These are phyloP conservation scores for Macrotis lagotis DNA, from an alignment of 2,113 vertebrate species.

Conservation along the genomic window DNA sequence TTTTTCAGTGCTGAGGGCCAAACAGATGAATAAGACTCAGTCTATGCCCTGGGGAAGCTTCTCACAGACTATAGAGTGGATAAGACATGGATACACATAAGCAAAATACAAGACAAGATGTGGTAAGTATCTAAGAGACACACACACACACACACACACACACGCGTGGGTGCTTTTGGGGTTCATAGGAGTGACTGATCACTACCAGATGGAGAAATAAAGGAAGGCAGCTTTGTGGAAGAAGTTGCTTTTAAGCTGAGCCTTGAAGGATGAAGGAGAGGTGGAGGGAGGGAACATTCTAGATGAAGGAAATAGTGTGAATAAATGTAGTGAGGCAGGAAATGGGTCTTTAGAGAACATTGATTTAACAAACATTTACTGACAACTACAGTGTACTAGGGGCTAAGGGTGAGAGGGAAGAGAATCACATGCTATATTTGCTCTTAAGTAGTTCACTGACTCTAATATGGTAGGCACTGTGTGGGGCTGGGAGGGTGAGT, in stretches of 20 bases:
- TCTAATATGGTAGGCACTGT: background rate
- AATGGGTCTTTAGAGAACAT: background rate
- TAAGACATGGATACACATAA: background rate
- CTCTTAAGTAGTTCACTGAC: background rate
- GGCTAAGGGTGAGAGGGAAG: background rate
- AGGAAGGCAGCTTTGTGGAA: background rate
- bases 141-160: background rate
- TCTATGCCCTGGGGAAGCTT: background rate
- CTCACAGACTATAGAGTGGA: background rate
- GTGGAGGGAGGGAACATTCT: background rate
- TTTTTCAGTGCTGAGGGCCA: background rate
- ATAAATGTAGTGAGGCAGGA: background rate
- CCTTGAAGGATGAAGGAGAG: background rate
- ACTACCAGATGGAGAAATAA: background rate
- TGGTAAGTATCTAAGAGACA: background rate
- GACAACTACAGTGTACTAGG: background rate
- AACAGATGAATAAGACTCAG: background rate
- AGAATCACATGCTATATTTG: background rate
- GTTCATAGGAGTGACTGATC: background rate
- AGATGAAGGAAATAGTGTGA: background rate
- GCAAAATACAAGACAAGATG: background rate
- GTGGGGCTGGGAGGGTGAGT: background rate
- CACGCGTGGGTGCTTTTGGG: background rate
- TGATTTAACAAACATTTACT: background rate
- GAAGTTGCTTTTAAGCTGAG: background rate